Base-by-base conservation (phyloP, 2,888 invertebrate species). In the Odontothrips loti region DNA sequence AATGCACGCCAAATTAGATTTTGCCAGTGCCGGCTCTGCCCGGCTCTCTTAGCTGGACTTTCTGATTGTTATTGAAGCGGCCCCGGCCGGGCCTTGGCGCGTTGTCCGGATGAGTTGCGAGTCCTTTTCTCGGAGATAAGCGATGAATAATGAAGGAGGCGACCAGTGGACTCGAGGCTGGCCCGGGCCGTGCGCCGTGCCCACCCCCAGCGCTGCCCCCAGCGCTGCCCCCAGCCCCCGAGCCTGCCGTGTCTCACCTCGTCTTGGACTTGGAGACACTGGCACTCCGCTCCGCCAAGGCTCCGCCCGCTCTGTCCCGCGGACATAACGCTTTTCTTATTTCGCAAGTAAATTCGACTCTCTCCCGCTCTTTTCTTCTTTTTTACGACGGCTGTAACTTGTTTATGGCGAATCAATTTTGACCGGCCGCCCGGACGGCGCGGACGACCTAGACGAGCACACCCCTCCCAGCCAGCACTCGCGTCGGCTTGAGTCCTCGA, bases 391-490 rank as follows among this genome's bases (percentile, higher is more conserved):
- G n/a, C 68, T 68, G 23, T 75, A 23, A 75, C 68, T 23, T 12
- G 27, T 75, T 75, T 75, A 75, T 27, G 68, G 68, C 27, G 68
- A 75, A 27, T 75, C 68, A 75, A 75, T 75, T 9, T 75, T 27
- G 68, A 27, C 68, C 68, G 68, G 23, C 1, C 68, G n/a, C 11
- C 8, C 15, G 58, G 58, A 15, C 58, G n/a, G n/a, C n/a, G 68
- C 68, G 63, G 23, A 20, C 23, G 8, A 20, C n/a, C 68, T 9
- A 4, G 1, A 63, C 63, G 11, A 17, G 51, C 51, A 6, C n/a
- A n/a, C n/a, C n/a, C n/a, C n/a, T n/a, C n/a, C n/a, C n/a, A n/a
- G n/a, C n/a, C n/a, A n/a, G n/a, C n/a, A n/a, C n/a, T n/a, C n/a
- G n/a, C n/a, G n/a, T n/a, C n/a, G n/a, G n/a, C n/a, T n/a, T n/a